Evolutionary conservation across 2,113 vertebrate species (phyloP), one percentile per base, ranked within the genome.

Genomic region (Suncus etruscus): DNA sequence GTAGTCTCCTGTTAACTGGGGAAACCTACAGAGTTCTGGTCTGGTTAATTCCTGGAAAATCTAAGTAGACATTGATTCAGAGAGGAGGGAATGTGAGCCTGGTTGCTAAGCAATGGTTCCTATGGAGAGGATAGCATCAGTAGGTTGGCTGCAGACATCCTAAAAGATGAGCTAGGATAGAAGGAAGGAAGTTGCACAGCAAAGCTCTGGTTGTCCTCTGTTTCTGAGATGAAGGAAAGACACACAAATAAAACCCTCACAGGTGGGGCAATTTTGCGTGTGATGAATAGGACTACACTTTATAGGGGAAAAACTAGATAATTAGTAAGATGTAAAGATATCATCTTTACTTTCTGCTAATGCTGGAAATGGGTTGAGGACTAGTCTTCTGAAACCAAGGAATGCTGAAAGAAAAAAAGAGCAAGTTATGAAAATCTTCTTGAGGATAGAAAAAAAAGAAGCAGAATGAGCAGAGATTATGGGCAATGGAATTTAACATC

Each of bases 61-160:
- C 9, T 45, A 75, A 32, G 68, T 39, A 31, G 66, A 10, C 7
- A 20, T n/a, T 4, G 47, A 75, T 73, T 50, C 61, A 9, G 39
- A 78, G 32, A 74, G 32, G 70, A 54, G 5, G 51, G 27, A 75
- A 6, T 0, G 0, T 2, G 25, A 68, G 31, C n/a, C 63, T 88
- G 31, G 94, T 94, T 85, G n/a, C 91, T 63, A 80, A 75, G 85
- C 66, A 87, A 25, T 24, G 22, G 85, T 63, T 85, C 82, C 85
- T 78, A 39, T 6, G 25, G 79, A 27, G 54, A 89, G 15, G 51
- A 65, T 39, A 87, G 39, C 75, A 54, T 61, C 27, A 0, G 15
- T 25, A 31, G 29, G 45, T n/a, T 51, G 16, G 66, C 54, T 22
- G 4, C 22, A 10, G n/a, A 31, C 6, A 12, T 2, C 0, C 1